Evolutionary conservation across 92 coral and sea anemone species (phyloP).

Genomic region (Paramuricea clavata): DNA sequence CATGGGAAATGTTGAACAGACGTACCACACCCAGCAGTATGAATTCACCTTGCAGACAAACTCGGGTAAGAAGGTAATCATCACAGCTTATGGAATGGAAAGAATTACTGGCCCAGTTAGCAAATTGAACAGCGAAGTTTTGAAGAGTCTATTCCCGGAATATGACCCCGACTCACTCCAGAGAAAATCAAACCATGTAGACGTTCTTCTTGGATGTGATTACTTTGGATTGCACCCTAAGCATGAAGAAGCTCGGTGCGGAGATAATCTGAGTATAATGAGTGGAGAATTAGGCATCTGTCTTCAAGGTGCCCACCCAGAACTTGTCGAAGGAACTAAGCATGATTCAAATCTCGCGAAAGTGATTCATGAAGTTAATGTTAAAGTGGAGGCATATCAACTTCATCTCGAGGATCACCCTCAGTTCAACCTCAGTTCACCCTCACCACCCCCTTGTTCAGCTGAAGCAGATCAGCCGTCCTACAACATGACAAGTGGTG

Average conservation of each 20-base stretch:
- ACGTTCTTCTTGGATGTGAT: constrained; percentile 71
- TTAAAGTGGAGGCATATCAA: constrained; percentile 1
- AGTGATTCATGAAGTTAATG: constrained; percentile 48
- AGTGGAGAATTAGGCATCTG: constrained; percentile 58
- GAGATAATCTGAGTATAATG: constrained; percentile 70
- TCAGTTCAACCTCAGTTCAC: not conserved
- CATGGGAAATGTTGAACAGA: constrained; percentile 57
- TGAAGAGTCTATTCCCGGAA: constrained; percentile 55
- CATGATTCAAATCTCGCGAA: constrained; percentile 54
- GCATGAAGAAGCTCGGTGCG: constrained; percentile 70
- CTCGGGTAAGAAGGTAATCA: constrained; percentile 51
- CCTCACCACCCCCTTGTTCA: not conserved
- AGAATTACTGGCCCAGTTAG: constrained; percentile 63
- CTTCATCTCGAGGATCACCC: not conserved
- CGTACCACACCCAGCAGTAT: constrained; percentile 53
- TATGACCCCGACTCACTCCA: constrained; percentile 61
- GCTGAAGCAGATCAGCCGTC: not conserved
- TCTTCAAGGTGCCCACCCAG: constrained; percentile 67
- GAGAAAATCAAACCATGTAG: constrained; percentile 56
- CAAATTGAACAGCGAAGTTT: constrained; percentile 29
- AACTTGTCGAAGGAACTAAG: constrained; percentile 44
- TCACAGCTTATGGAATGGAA: constrained; percentile 69
- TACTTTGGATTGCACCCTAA: constrained; percentile 64
- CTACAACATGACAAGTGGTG: not conserved
- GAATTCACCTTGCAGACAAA: constrained; percentile 59